Base-by-base conservation (phyloP, 92 coral and sea anemone genomes). In the Porites cylindrica region DNA sequence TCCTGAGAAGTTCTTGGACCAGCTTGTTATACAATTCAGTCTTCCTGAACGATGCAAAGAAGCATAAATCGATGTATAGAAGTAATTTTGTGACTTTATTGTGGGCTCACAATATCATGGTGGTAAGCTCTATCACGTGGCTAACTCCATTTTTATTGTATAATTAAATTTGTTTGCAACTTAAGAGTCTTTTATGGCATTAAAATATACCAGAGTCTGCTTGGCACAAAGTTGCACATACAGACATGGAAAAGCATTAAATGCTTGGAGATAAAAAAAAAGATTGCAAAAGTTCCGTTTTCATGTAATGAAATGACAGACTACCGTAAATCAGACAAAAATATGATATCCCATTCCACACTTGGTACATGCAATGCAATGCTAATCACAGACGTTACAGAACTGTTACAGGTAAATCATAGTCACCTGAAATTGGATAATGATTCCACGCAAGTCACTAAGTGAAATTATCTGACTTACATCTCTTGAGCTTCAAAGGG, bases 81-180 rank as follows among this genome's bases (percentile, higher is more conserved):
- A 29, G 32, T 29, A 29, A 2, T 2, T 29, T 29, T 29, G 32
- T 29, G 32, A 29, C 32, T 29, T 2, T 2, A 29, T 29, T 29
- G 32, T 29, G 32, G 32, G 32, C 3, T 29, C 32, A 29, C 32
- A 29, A 29, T 29, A 29, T 29, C 32, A 29, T 29, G 29, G 80
- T 74, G 70, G 29, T 8, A 8, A 8, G 70, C 4, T 70, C 69
- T 58, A 47, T 56, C 79, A 72, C 69, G 32, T 72, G 78, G 69
- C 59, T 52, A 32, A 29, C 65, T 58, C 78, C 59, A 72, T 13
- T 53, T 82, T 54, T 78, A 78, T 78, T 78, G 66, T 60, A 56
- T 78, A 78, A 60, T 78, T 60, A 56, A 78, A 78, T 60, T 78
- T 78, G 66, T 38, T 78, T 78, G 72, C 82, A 78, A 78, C 82